These are phyloP conservation scores for Molothrus aeneus DNA, from an alignment of 2,797 vertebrate species.

Conservation along the genomic window DNA sequence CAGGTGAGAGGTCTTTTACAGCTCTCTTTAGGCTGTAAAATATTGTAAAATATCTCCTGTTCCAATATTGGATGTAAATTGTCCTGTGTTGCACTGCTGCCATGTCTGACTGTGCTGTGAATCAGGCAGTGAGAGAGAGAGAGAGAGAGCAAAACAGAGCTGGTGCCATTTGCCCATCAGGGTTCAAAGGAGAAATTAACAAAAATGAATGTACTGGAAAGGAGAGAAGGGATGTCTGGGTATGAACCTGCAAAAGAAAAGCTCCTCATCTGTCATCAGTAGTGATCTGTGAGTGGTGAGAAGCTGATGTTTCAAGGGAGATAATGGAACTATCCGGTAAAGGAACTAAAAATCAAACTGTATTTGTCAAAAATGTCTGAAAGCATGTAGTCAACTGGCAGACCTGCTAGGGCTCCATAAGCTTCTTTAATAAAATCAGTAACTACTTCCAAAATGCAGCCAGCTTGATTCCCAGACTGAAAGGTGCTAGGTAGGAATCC, in stretches of 20 bases:
- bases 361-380: not conserved
- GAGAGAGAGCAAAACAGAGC: not conserved
- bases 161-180: not conserved
- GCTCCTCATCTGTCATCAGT: not conserved
- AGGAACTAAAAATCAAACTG: not conserved
- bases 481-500: not conserved
- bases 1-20: not conserved
- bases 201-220: not conserved
- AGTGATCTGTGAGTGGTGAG: not conserved
- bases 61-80: not conserved
- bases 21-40: not conserved
- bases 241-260: not conserved
- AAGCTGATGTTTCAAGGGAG: not conserved
- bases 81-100: not conserved
- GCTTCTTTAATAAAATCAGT: not conserved
- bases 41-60: not conserved
- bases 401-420: not conserved
- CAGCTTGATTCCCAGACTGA: not conserved
- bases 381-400: not conserved
- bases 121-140: not conserved
- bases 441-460: not conserved
- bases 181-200: not conserved
- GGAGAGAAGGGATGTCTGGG: not conserved
- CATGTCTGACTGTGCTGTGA: not conserved
- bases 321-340: not conserved